Base-by-base conservation (phyloP, 2,888 invertebrate species). In the Agapostemon virescens region DNA sequence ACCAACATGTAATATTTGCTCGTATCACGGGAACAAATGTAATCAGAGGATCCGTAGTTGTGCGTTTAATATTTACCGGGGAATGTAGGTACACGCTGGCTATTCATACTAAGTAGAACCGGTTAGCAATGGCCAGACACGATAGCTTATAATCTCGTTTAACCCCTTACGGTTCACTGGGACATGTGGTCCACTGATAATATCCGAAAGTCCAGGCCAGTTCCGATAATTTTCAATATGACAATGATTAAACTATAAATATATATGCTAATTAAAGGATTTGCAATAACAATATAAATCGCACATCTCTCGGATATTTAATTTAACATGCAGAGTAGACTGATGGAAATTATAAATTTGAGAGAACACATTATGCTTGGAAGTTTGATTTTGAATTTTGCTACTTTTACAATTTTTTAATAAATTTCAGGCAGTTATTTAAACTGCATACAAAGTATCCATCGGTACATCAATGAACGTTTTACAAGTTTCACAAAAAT, bases 51-150 rank as follows among this genome's bases (percentile, higher is more conserved):
- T n/a, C n/a, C 49, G 49, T 45, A 45, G 7, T 2, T 1, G 45
- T n/a, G n/a, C n/a, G 49, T 49, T n/a, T 49, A n/a, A n/a, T 49
- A 49, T 49, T 49, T 49, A 49, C 49, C 11, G 49, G n/a, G 4
- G 49, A 3, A n/a, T n/a, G n/a, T 49, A 49, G 49, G 11, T 11
- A n/a, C n/a, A 11, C 49, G 11, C n/a, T 9, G 49, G 49, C 49
- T 23, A n/a, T n/a, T 49, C n/a, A 49, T 49, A 11, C 49, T 55
- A 55, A 55, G 55, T 55, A 26, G 55, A 55, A 55, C 26, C 55
- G 55, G 23, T 26, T 23, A 55, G 55, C 55, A 55, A 23, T 26
- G 55, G 55, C 15, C 55, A 26, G 55, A 55, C 55, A 55, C 55
- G 17, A 55, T 55, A 55, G 55, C 55, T 15, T 36, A 36, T 36